phyloP scores from a whole-genome alignment of 2,797 vertebrate species.

The Heterohyrax brucei region DNA sequence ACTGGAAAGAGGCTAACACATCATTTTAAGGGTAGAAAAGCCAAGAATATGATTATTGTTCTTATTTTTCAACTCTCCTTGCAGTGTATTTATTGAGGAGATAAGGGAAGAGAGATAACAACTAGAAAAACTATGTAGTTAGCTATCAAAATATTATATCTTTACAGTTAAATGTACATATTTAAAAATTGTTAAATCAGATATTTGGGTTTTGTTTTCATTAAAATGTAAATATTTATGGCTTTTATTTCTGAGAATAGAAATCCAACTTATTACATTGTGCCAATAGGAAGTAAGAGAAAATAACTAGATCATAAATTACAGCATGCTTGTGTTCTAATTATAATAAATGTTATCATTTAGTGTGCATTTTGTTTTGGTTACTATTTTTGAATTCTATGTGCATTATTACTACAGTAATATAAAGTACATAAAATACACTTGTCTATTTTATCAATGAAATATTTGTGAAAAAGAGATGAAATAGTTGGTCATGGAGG shows the following conservation, averaged over 20 bases:
- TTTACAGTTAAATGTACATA: conserved; percentile 66
- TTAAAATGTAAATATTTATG: conserved; percentile 64
- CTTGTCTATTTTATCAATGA: not conserved
- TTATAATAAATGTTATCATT: conserved; percentile 39
- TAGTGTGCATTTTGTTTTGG: conserved; percentile 3
- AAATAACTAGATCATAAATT: conserved; percentile 77
- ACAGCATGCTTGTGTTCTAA: conserved; percentile 58
- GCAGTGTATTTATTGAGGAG: conserved; percentile 13
- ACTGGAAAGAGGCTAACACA: not conserved
- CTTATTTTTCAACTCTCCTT: conserved; percentile 7
- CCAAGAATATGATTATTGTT: not conserved
- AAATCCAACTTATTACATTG: conserved; percentile 60
- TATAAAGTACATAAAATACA: not conserved
- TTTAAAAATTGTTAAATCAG: conserved; percentile 67
- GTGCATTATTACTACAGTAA: not conserved
- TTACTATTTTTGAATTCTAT: conserved; percentile 65
- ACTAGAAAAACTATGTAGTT: not conserved
- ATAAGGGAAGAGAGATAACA: conserved; percentile 30
- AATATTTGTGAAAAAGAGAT: not conserved
- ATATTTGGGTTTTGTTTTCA: conserved; percentile 72
- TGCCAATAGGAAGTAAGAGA: conserved; percentile 62
- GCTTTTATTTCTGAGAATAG: conserved; percentile 50
- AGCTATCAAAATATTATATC: conserved; percentile 66
- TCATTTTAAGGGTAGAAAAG: not conserved
- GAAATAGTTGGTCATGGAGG: not conserved